These are phyloP conservation scores for Trachops cirrhosus DNA, from an alignment of 2,797 vertebrate genomes.

Conservation along the genomic window DNA sequence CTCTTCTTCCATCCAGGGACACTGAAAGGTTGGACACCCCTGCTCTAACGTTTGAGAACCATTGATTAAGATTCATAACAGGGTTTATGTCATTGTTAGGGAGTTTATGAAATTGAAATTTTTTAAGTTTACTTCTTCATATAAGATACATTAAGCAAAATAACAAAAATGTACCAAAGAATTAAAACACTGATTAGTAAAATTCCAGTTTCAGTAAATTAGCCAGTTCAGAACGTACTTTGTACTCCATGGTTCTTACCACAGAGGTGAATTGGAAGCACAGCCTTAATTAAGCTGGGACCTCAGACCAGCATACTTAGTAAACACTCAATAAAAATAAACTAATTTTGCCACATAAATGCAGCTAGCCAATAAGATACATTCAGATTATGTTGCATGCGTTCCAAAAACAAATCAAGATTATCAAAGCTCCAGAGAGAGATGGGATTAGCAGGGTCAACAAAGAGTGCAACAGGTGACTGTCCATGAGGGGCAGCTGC, in stretches of 20 bases:
- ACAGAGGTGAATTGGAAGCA: not conserved
- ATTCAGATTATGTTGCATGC: not conserved
- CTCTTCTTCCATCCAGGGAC: too few species aligned
- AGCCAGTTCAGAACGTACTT: not conserved
- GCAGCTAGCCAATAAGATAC: not conserved
- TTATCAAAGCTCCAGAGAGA: not conserved
- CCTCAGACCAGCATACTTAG: not conserved
- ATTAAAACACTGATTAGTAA: not conserved
- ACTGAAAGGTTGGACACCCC: too few species aligned
- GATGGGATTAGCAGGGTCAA: not conserved
- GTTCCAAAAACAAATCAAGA: not conserved
- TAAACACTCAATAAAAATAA: not conserved
- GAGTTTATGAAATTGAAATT: not conserved
- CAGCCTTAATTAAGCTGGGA: not conserved
- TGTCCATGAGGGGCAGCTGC: not conserved
- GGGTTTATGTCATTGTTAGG: not conserved
- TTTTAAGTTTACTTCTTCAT: not conserved
- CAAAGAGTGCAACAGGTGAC: not conserved
- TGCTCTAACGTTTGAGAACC: not conserved
- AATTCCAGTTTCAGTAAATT: not conserved
- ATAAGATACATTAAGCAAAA: not conserved
- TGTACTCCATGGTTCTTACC: not conserved
- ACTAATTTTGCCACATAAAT: not conserved
- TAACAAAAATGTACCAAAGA: not conserved
- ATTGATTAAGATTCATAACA: not conserved